These are phyloP conservation scores for Physeter macrocephalus DNA, from an alignment of 2,113 vertebrate genomes.

Conservation along the genomic window DNA sequence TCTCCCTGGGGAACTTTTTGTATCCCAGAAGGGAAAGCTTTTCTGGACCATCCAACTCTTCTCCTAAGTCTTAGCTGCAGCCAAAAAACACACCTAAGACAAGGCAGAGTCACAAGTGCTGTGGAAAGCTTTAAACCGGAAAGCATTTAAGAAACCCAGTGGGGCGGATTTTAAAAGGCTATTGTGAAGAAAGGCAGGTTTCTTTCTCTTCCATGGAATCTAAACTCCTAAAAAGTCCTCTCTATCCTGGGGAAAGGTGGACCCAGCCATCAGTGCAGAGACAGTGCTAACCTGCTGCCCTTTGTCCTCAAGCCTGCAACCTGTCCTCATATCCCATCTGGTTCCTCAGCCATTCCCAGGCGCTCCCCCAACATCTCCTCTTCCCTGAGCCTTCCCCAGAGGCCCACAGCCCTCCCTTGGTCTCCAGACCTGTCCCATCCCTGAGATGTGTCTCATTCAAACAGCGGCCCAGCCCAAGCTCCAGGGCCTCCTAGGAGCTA, in stretches of 20 bases:
- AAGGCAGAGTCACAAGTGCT: background rate
- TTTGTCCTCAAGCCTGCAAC: conserved; percentile 25
- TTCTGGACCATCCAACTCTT: background rate
- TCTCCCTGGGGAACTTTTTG: background rate
- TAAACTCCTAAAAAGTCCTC: background rate
- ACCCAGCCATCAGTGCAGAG: background rate
- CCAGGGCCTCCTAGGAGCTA: background rate
- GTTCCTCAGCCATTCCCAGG: background rate
- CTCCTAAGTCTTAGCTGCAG: background rate
- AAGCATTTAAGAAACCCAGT: background rate
- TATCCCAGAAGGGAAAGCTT: background rate
- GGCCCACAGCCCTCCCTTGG: background rate
- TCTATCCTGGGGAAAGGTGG: background rate
- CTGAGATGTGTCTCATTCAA: background rate
- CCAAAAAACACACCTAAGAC: background rate
- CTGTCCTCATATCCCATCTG: conserved; percentile 11
- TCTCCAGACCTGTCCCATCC: background rate
- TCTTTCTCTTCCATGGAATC: background rate
- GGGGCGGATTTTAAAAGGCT: background rate
- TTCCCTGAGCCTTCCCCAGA: background rate
- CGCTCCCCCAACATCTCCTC: background rate
- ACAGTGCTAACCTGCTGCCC: background rate
- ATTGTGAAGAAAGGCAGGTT: background rate
- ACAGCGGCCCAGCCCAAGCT: background rate
- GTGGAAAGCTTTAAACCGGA: background rate